Conservation (phyloP, 2,113 vertebrate genomes). For the Pithys albifrons region DNA sequence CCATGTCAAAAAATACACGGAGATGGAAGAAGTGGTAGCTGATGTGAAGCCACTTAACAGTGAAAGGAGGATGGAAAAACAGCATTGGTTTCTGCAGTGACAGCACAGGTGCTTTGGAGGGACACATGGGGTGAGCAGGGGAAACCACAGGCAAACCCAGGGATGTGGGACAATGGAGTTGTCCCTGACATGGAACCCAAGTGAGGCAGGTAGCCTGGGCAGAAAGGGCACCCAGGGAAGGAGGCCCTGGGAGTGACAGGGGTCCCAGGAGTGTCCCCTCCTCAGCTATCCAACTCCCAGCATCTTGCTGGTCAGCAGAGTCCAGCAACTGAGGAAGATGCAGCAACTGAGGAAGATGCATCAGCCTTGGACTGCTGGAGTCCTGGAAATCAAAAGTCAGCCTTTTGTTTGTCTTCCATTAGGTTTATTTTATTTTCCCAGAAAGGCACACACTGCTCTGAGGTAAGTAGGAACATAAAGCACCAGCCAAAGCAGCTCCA, state of each 20-base stretch:
- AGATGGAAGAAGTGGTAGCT: background rate
- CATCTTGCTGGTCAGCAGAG: background rate
- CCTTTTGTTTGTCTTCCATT: background rate
- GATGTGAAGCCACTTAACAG: background rate
- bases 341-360: background rate
- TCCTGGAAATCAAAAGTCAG: background rate
- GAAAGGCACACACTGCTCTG: background rate
- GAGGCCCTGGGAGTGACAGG: background rate
- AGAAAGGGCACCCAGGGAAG: background rate
- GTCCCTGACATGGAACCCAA: background rate
- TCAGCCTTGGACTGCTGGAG: background rate
- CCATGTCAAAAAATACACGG: background rate
- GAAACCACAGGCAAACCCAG: background rate
- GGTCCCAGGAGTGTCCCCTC: background rate
- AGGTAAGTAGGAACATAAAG: background rate
- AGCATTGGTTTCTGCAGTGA: background rate
- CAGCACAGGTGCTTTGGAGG: background rate
- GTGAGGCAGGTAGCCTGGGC: background rate
- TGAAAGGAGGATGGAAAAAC: background rate
- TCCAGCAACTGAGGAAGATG: fast-evolving
- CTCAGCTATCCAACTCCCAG: background rate
- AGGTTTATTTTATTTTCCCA: background rate
- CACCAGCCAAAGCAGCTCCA: background rate
- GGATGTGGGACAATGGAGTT: background rate
- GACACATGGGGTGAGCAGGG: background rate